phyloP scores from a whole-genome alignment of 2,113 vertebrate genomes.

The Aramus guarauna region DNA sequence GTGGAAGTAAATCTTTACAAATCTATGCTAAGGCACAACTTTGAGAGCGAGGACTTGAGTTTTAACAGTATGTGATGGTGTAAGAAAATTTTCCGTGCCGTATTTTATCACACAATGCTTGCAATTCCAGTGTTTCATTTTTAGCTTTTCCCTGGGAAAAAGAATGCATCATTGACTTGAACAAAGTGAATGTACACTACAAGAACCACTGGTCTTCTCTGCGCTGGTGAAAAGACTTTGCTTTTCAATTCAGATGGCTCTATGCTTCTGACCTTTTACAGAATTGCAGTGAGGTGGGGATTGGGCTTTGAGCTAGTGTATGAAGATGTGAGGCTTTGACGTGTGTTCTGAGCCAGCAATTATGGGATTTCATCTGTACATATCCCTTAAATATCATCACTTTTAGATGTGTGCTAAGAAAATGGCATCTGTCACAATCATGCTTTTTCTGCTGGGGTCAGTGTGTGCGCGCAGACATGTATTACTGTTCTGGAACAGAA shows the following conservation, averaged over 20 bases:
- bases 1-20: background rate
- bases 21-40: background rate
- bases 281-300: background rate
- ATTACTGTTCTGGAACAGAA: background rate
- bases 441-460: background rate
- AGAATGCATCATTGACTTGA: background rate
- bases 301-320: background rate
- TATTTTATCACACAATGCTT: background rate
- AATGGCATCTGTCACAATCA: background rate
- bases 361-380: background rate
- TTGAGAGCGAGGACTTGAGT: background rate
- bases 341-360: background rate
- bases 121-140: background rate
- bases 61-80: background rate
- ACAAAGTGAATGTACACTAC: background rate
- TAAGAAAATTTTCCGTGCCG: background rate
- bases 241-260: background rate
- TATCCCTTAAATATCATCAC: background rate
- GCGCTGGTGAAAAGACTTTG: background rate
- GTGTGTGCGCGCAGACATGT: rapidly evolving
- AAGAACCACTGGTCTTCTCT: background rate
- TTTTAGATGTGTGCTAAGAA: background rate
- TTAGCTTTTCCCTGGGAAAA: background rate
- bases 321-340: background rate
- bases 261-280: background rate